Conservation (phyloP, 2,113 vertebrate species). For the Dasypus novemcinctus region DNA sequence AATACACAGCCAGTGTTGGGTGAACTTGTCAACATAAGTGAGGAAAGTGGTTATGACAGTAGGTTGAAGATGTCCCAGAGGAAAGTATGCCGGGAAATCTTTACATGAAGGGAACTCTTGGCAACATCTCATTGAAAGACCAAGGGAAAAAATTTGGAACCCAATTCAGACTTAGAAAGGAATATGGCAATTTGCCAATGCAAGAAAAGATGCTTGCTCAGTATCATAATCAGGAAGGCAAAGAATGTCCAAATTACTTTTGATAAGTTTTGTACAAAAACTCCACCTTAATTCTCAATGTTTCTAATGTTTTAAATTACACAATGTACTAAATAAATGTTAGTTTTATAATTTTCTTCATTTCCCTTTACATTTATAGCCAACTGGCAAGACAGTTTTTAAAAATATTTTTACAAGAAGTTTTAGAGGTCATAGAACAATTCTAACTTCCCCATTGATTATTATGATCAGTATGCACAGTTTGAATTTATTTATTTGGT, state of each 20-base stretch:
- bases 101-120: not conserved
- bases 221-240: not conserved
- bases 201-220: not conserved
- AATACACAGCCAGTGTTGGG: not conserved
- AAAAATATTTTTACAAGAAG: not conserved
- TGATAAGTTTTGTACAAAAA: not conserved
- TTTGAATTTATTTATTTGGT: no score
- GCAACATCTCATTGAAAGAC: not conserved
- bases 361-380: not conserved
- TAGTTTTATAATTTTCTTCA: not conserved
- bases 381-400: not conserved
- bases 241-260: not conserved
- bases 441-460: not conserved
- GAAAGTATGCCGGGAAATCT: not conserved
- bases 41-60: not conserved
- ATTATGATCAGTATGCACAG: not conserved
- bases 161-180: not conserved
- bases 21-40: not conserved
- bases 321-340: not conserved
- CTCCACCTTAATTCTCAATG: not conserved
- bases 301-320: not conserved
- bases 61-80: not conserved
- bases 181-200: not conserved
- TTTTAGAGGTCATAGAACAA: not conserved
- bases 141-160: not conserved